A percentile compares a stretch with the other conserved stretches of the same genome.
phyloP scores from a whole-genome alignment of 92 coral and sea anemone genomes.

The Zoanthus gigantus region DNA sequence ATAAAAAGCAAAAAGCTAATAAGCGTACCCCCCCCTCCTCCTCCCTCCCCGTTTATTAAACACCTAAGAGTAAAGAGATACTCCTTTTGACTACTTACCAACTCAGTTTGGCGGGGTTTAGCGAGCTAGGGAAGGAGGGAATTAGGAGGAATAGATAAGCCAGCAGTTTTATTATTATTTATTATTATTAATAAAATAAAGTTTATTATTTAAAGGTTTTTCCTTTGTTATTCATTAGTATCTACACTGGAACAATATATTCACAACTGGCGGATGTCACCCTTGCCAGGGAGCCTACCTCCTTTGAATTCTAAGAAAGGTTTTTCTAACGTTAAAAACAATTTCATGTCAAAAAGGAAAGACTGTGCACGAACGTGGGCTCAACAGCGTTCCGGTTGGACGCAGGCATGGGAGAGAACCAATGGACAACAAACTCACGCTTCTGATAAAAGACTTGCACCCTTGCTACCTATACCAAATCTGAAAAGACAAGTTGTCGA shows the following conservation, averaged over 20 bases:
- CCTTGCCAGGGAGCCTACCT: slow-evolving; percentile 55
- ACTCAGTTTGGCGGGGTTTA: no score
- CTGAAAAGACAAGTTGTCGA: slow-evolving; percentile 69
- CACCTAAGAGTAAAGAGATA: no score
- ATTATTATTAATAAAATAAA: no score
- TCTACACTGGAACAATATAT: slow-evolving; percentile 63
- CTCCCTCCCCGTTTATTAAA: no score
- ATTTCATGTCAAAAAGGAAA: slow-evolving; percentile 20
- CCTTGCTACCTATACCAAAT: slow-evolving; percentile 42
- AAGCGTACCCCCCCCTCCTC: no score
- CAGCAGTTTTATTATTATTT: no score
- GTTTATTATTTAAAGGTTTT: background rate
- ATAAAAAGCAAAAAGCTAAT: no score
- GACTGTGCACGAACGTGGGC: slow-evolving; percentile 96
- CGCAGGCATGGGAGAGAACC: slow-evolving; percentile 59
- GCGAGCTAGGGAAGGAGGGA: no score
- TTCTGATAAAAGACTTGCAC: slow-evolving; percentile 37
- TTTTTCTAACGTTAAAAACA: background rate
- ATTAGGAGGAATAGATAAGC: no score
- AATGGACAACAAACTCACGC: slow-evolving; percentile 20
- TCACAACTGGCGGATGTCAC: slow-evolving; percentile 36
- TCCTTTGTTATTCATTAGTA: slow-evolving; percentile 43
- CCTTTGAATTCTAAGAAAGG: slow-evolving; percentile 31
- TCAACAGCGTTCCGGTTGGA: slow-evolving; percentile 76
- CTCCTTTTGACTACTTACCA: no score